Evolutionary conservation across 2,113 vertebrate species (phyloP), one percentile per base, ranked within the genome.

Genomic region (Plectropomus leopardus): DNA sequence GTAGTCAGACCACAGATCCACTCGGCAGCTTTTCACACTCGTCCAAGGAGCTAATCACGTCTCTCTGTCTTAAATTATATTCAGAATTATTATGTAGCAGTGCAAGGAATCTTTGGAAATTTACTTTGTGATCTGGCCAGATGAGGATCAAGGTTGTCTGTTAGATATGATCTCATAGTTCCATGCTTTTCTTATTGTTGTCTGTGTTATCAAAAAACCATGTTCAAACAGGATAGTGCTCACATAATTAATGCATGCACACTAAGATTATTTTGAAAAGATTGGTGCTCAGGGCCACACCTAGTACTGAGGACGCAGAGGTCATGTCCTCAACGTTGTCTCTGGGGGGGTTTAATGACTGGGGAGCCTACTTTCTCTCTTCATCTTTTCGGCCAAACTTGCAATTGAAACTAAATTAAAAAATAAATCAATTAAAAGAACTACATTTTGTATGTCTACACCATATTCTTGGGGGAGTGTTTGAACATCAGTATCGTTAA

Each of bases 401-500:
- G 0, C 32, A 32, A 32, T 23, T 3, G 21, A 57, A 57, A 21
- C 1, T 26, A 16, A 15, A 16, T 58, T 44, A 16, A 45, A 15
- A 44, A 69, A 58, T 58, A 51, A 9, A 55, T 48, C 19, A 23
- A 42, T n/a, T n/a, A n/a, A n/a, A n/a, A n/a, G n/a, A n/a, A n/a
- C n/a, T n/a, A n/a, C n/a, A n/a, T 26, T 68, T 36, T 66, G 10
- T 68, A 1, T 53, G 32, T 24, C 8, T 26, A 1, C 13, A 23
- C 30, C 1, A 1, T 15, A 5, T 3, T 57, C 4, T 36, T 36
- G 21, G n/a, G 40, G 57, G 10, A 5, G 9, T 32, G 21, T 40
- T 60, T 40, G 34, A 36, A 36, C n/a, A n/a, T n/a, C n/a, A n/a
- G n/a, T n/a, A n/a, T n/a, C n/a, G 36, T 15, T 61, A 61, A 61